Conservation (phyloP, 2,888 invertebrate genomes). For the Thelaira solivaga region DNA sequence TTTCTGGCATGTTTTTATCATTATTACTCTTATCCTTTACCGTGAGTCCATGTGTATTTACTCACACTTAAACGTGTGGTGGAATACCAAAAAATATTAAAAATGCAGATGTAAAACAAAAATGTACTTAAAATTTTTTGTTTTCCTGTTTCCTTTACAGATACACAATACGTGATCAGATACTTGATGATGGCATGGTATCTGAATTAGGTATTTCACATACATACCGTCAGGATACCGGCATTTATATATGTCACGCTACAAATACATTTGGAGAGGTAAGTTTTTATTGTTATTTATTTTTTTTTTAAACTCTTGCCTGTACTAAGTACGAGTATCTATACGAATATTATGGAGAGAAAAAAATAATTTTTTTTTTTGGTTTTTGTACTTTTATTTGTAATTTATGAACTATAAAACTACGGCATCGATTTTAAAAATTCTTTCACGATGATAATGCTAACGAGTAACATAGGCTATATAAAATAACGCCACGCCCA, state of each 20-base stretch:
- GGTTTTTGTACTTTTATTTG: no score
- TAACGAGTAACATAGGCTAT: no score
- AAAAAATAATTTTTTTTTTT: no score
- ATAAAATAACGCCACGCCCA: no score
- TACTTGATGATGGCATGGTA: conserved; percentile 87
- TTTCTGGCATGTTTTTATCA: neutral
- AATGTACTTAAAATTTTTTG: neutral
- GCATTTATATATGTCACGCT: conserved; percentile 90
- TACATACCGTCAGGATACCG: conserved; percentile 92
- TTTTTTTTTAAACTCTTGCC: neutral
- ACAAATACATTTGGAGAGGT: conserved; percentile 94
- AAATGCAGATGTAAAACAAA: conserved; percentile 24
- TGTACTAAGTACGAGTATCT: no score
- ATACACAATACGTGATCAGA: conserved; percentile 86
- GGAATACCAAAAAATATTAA: conserved; percentile 21
- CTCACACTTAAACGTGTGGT: neutral
- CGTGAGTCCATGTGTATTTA: neutral
- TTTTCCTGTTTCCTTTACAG: conserved; percentile 67
- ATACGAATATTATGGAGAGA: no score
- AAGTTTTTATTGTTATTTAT: conserved; percentile 65
- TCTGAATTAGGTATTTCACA: conserved; percentile 91
- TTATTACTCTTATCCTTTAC: neutral
- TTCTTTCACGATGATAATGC: no score
- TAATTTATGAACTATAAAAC: no score
- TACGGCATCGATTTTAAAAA: no score